Evolutionary conservation across 1,140 invertebrate genomes (phyloP), one percentile per base, ranked within the genome.

Genomic region (Piezodorus guildinii): DNA sequence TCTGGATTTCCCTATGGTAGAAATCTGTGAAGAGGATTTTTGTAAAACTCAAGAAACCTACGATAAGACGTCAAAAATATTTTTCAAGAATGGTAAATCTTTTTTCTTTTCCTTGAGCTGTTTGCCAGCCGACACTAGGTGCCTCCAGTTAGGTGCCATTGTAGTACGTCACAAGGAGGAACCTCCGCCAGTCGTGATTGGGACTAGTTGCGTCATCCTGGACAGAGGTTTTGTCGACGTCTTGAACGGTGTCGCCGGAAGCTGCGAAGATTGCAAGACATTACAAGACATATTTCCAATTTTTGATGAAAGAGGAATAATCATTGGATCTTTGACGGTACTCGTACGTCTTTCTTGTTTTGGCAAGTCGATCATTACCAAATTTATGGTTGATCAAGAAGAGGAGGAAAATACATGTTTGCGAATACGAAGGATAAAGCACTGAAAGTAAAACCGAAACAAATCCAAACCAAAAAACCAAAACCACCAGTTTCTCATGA

Each of bases 291-390:
- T 74, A 10, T 85, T 81, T 69, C 74, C 77, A 39, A 72, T 80
- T 19, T 73, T 77, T 8, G 74, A 72, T 10, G 75, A 71, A 61
- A 73, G 73, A 45, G 71, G 73, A 51, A 65, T 77, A 72, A 67
- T 73, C 68, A 71, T 83, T 67, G 74, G 82, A 69, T 73, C 78
- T 70, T 71, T 77, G 63, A 68, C 78, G 68, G 75, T 83, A 65
- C 80, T 79, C 74, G 71, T 81, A 8, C 72, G 83, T 12, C 77
- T 81, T 68, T 83, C 82, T 12, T 82, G 81, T 68, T 84, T 85
- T 65, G 84, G 83, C 15, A 79, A 80, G 67, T 74, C 83, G 64
- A 83, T 85, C 39, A 75, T 84, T 3, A 85, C 84, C 3, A 79
- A 81, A 68, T 85, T 85, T 69, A 80, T 83, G 73, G 68, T 74